Conservation (phyloP, 2,888 invertebrate species). For the Exephanes ischioxanthus region DNA sequence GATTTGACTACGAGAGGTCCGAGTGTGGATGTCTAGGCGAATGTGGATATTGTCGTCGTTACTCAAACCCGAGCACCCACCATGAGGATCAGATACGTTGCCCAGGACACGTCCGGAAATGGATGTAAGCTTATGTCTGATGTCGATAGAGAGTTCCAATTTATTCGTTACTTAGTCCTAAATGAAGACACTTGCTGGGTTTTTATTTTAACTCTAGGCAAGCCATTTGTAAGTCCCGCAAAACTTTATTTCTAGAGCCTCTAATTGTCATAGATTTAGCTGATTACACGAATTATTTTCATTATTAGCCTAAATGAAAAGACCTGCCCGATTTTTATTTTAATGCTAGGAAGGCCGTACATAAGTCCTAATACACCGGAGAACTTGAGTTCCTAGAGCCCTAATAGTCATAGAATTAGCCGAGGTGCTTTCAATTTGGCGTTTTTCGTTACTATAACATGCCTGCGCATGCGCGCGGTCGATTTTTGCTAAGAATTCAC, state of each 20-base stretch:
- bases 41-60: constrained; percentile 30
- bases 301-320: not conserved
- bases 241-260: not conserved
- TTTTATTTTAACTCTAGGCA: not conserved
- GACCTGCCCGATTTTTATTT: not conserved
- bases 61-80: constrained; percentile 54
- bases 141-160: not conserved
- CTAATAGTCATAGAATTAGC: too few species aligned
- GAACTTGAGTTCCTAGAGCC: too few species aligned
- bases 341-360: not conserved
- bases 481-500: too few species aligned
- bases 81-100: constrained; percentile 81
- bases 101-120: constrained; percentile 76
- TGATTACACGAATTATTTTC: not conserved
- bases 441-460: too few species aligned
- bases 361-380: too few species aligned
- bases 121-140: constrained; percentile 73
- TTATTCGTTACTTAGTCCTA: not conserved
- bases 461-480: too few species aligned
- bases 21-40: constrained; percentile 20
- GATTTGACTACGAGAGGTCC: not conserved
- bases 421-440: too few species aligned
- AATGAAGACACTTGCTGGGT: not conserved
- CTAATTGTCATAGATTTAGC: too few species aligned
- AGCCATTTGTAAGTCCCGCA: not conserved